Base-by-base conservation (phyloP, 2,113 vertebrate species). In the Callocephalon fimbriatum region DNA sequence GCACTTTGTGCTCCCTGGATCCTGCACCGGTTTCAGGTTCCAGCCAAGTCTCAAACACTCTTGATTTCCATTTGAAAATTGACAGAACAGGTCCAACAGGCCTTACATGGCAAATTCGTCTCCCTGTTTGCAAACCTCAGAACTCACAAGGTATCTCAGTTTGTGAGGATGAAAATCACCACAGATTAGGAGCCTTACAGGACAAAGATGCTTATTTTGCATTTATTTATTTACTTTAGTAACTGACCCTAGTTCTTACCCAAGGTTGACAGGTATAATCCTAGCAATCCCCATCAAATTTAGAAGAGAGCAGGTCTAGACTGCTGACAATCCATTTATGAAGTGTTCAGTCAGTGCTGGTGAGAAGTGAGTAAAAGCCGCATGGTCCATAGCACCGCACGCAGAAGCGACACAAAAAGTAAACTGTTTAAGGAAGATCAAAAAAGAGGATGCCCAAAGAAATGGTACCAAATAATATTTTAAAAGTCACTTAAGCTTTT, bases 321-420 rank as follows among this genome's bases (percentile, higher is more conserved):
- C 20, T 63, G 42, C 1, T 16, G 38, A 37, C 42, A 65, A 15
- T 10, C 63, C 68, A 42, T 50, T 40, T 79, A 32, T 9, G 40
- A 68, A 7, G 21, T 6, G 68, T 20, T 88, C 32, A 35, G 23
- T 40, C 48, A 27, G 23, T 4, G 7, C 0, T 32, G 50, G 45
- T 2, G 11, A 84, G n/a, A 63, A 22, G 10, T 50, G 2, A 72
- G 29, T 12, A 38, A 38, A 88, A 40, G 59, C 26, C 48, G 1
- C 1, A 7, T 1, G 6, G 15, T 2, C 32, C 18, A 25, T 0
- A 65, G 27, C 40, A 74, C 12, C 2, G 9, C 53, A 50, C 0
- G 0, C 27, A 53, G 7, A 71, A 72, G 44, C 5, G 1, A 32
- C 26, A 78, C 14, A 50, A 26, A 32, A 65, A 76, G 29, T 35